These are phyloP conservation scores for Mus spretus DNA, from an alignment of 2,797 vertebrate species.

Conservation along the genomic window DNA sequence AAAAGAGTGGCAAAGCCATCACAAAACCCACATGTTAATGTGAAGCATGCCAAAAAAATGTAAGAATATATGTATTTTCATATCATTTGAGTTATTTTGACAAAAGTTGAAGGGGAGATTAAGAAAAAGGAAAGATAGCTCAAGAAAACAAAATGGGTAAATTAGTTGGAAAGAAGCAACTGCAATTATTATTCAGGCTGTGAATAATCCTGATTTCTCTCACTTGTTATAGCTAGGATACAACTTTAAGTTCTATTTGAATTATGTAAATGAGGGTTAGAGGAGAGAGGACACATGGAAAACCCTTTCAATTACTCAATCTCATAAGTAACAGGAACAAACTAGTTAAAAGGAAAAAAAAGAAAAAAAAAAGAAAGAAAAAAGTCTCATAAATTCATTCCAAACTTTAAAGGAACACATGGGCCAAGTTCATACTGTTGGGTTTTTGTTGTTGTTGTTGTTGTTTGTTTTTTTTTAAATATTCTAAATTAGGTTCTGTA, in stretches of 20 bases:
- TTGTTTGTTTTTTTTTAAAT: neutral
- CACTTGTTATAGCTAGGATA: neutral
- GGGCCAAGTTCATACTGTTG: neutral
- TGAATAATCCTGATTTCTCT: neutral
- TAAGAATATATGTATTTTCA: constrained; percentile 22
- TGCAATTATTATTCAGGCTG: constrained; percentile 5
- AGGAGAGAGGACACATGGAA: neutral
- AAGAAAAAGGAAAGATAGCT: neutral
- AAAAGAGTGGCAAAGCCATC: neutral
- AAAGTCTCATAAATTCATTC: neutral
- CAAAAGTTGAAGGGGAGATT: neutral
- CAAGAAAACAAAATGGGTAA: neutral
- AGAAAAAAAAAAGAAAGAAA: too few relatives aligned
- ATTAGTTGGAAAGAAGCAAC: neutral
- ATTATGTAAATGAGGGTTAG: neutral
- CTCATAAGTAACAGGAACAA: neutral
- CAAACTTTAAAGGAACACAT: neutral
- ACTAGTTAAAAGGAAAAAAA: neutral
- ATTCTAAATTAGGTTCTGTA: neutral
- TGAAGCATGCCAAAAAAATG: constrained; percentile 12
- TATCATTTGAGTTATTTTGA: neutral
- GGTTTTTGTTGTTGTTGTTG: too few relatives aligned
- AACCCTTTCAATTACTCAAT: neutral
- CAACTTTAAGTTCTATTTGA: neutral
- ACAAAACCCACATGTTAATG: neutral